Conservation (phyloP, 2,113 vertebrate species). For the Anhinga rufa region DNA sequence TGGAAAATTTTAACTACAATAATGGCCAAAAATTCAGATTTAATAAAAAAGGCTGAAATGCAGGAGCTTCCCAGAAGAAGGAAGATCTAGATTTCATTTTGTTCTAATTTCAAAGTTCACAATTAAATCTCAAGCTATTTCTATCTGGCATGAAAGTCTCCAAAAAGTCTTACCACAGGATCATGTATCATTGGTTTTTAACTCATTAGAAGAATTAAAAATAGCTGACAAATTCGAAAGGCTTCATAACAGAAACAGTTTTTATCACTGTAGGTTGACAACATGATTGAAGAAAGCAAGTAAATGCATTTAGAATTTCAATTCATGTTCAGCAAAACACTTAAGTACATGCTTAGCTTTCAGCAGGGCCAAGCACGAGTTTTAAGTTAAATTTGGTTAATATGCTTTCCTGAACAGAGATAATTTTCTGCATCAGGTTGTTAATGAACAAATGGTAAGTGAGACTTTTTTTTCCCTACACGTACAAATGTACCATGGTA, state of each 20-base stretch:
- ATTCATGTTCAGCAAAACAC: neutral
- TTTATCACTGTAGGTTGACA: neutral
- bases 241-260: neutral
- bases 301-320: constrained; percentile 7
- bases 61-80: neutral
- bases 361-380: neutral
- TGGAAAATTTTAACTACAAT: neutral
- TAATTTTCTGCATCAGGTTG: constrained; percentile 41
- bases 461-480: neutral
- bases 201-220: neutral
- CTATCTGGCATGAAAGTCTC: neutral
- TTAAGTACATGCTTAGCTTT: neutral
- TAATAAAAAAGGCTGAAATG: neutral
- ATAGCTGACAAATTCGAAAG: neutral
- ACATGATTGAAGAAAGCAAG: neutral
- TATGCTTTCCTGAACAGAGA: constrained; percentile 20
- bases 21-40: neutral
- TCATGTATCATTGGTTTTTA: neutral
- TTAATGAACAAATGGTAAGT: constrained; percentile 24
- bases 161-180: neutral
- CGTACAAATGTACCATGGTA: neutral
- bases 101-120: neutral
- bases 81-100: neutral
- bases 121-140: neutral
- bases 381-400: constrained; percentile 6